Evolutionary conservation across 2,888 invertebrate species (phyloP).

Genomic region (Crepidodera aurea): DNA sequence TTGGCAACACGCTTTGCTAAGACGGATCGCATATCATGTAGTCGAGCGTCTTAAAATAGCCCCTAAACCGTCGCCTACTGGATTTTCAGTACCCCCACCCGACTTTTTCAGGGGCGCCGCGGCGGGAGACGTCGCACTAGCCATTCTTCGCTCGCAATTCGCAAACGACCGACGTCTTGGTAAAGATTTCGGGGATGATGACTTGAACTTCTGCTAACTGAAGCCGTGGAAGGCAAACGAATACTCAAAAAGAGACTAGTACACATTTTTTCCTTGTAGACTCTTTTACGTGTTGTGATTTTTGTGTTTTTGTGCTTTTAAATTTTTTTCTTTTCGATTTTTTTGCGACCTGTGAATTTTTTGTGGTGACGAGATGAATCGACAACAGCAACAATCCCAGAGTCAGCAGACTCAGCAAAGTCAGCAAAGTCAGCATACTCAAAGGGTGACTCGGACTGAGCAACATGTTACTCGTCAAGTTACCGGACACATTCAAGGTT

Average conservation of each 20-base stretch:
- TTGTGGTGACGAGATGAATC: slow-evolving; percentile 74
- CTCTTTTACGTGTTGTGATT: slow-evolving; percentile 55
- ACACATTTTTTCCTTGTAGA: slow-evolving; percentile 45
- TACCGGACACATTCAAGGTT: slow-evolving; percentile 76
- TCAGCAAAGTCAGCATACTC: slow-evolving; percentile 62
- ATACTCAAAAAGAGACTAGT: slow-evolving; percentile 50
- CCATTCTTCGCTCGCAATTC: slow-evolving; percentile 89
- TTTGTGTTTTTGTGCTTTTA: slow-evolving; percentile 46
- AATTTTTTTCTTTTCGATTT: slow-evolving; percentile 49
- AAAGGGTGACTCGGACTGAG: slow-evolving; percentile 75
- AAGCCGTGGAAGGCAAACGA: slow-evolving; percentile 63
- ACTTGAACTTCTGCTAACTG: slow-evolving; percentile 76
- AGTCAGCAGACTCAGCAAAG: slow-evolving; percentile 62
- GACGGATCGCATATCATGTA: slow-evolving; percentile 44
- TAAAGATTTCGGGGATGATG: slow-evolving; percentile 77
- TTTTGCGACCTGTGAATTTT: slow-evolving; percentile 50
- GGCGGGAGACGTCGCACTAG: slow-evolving; percentile 56
- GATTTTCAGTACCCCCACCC: slow-evolving; percentile 36
- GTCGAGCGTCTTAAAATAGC: slow-evolving; percentile 54
- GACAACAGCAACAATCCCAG: slow-evolving; percentile 68
- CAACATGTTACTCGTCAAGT: slow-evolving; percentile 82
- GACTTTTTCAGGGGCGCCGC: slow-evolving; percentile 45
- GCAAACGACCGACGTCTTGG: slow-evolving; percentile 95
- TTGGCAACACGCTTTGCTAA: background rate
- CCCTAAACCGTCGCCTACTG: slow-evolving; percentile 46